Conservation (phyloP, 2,888 invertebrate species). For the Hartigia nigra region DNA sequence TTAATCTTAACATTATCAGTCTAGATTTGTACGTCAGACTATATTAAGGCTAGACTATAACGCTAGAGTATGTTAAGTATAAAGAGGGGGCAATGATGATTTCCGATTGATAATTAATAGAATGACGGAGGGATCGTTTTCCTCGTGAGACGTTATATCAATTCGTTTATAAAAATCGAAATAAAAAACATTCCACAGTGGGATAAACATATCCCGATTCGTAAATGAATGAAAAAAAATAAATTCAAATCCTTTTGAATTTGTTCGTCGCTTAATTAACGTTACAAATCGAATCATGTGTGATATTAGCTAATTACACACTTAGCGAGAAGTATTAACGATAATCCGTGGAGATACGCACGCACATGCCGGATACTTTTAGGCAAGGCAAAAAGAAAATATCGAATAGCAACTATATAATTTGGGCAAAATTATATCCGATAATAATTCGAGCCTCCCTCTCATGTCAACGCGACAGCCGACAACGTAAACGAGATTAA, state of each 20-base stretch:
- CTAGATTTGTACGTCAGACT: slow-evolving; percentile 2
- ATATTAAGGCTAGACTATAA: background rate
- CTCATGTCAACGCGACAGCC: background rate
- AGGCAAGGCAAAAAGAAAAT: background rate
- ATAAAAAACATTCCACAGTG: background rate
- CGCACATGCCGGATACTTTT: slow-evolving; percentile 32
- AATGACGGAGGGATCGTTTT: background rate
- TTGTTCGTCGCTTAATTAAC: background rate
- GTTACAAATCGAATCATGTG: slow-evolving; percentile 31
- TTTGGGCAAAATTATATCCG: background rate
- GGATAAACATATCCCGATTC: background rate
- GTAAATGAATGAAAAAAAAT: background rate
- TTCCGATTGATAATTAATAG: background rate
- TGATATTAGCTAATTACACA: slow-evolving; percentile 48
- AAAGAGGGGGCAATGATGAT: background rate
- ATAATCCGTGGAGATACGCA: slow-evolving; percentile 33
- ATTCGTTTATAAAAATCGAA: background rate
- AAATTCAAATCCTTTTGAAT: background rate
- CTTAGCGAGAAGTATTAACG: slow-evolving; percentile 31
- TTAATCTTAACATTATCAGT: background rate
- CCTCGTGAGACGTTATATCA: background rate
- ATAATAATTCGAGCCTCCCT: background rate
- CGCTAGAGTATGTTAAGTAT: background rate
- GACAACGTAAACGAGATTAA: background rate
- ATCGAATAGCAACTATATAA: background rate